Percentiles rank a stretch among this genome's conserved stretches.
These are phyloP conservation scores for Zeuzera pyrina DNA, from an alignment of 2,888 invertebrate species.

Conservation along the genomic window DNA sequence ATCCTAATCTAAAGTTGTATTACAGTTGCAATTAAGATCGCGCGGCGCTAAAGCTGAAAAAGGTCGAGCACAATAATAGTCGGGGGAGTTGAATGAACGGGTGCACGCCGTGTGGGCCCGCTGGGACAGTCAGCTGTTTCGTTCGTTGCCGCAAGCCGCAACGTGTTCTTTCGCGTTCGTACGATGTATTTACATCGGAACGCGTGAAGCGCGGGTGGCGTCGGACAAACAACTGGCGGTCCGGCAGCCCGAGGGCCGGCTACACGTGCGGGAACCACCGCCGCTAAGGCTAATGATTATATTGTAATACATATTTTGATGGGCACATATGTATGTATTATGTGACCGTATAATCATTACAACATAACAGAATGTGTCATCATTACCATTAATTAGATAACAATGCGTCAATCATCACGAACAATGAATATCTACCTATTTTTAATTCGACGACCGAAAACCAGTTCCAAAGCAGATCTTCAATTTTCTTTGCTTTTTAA, in stretches of 20 bases:
- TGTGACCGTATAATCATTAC: no score
- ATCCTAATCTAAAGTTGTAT: not conserved
- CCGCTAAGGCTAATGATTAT: no score
- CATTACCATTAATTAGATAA: no score
- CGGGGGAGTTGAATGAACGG: not conserved
- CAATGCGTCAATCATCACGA: no score
- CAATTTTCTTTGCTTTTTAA: no score
- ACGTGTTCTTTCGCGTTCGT: not conserved
- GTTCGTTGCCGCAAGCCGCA: no score
- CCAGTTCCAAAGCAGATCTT: no score
- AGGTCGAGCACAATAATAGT: not conserved
- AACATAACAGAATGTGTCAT: no score
- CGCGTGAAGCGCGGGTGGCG: slow-evolving; percentile 42
- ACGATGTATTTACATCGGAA: slow-evolving; percentile 20
- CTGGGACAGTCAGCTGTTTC: slow-evolving; percentile 1
- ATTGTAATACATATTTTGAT: not conserved
- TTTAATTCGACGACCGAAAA: no score
- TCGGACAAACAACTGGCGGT: slow-evolving; percentile 36
- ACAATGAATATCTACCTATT: no score
- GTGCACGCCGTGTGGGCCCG: not conserved
- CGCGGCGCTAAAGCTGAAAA: not conserved
- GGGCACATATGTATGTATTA: no score
- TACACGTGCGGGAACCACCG: slow-evolving; percentile 34
- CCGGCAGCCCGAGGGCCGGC: slow-evolving; percentile 13
- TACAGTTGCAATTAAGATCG: not conserved